Evolutionary conservation across 2,888 invertebrate species (phyloP).

Genomic region (Trilocha varians): DNA sequence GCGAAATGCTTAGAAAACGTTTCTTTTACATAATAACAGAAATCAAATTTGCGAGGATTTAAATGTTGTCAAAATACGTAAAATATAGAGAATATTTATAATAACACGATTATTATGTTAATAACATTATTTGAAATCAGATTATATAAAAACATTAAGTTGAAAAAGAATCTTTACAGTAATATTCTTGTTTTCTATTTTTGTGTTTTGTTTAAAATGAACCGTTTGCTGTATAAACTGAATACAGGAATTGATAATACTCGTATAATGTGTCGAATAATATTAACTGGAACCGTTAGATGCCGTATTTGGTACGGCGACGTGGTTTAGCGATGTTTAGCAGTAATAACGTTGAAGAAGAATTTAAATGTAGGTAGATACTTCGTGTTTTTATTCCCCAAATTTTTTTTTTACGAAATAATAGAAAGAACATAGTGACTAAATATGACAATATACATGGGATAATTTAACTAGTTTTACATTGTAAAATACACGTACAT

Average conservation of each 20-base stretch:
- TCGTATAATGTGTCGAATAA: neutral
- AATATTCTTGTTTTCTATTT: neutral
- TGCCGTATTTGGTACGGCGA: slow-evolving; percentile 1
- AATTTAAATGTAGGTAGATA: neutral
- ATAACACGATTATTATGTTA: no score
- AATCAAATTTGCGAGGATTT: slow-evolving; percentile 10
- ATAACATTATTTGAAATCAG: no score
- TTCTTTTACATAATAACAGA: slow-evolving; percentile 48
- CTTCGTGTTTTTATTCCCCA: no score
- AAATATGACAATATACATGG: no score
- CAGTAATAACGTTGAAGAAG: slow-evolving; percentile 19
- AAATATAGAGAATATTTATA: no score
- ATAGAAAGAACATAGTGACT: no score
- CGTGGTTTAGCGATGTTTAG: slow-evolving; percentile 6
- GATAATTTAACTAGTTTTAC: no score
- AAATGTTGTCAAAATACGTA: neutral
- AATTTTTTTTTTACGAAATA: no score
- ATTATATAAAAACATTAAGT: no score
- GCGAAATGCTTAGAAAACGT: slow-evolving; percentile 55
- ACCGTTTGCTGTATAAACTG: neutral
- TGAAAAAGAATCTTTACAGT: no score
- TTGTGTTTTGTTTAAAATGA: neutral
- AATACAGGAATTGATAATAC: neutral
- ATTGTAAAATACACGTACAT: no score
- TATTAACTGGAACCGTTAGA: neutral